Percentiles rank a stretch among this genome's conserved stretches.
Conservation (phyloP, 2,113 vertebrate genomes). For the Abramis brama region DNA sequence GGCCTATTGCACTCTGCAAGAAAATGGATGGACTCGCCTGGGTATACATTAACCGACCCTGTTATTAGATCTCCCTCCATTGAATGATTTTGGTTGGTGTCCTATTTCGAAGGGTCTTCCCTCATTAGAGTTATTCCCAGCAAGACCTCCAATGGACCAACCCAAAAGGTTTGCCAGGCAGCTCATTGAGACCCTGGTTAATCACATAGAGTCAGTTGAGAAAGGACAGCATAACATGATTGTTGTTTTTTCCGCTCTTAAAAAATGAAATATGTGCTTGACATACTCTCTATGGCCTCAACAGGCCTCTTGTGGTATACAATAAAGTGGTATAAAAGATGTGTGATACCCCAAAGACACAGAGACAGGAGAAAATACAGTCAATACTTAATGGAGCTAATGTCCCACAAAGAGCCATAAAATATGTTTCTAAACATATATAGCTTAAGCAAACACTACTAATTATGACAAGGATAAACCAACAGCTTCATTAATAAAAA, state of each 20-base stretch:
- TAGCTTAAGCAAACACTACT: too few species aligned
- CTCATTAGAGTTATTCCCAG: conserved; percentile 35
- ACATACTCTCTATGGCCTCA: neutral
- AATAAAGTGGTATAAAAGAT: neutral
- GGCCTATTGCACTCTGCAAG: conserved; percentile 32
- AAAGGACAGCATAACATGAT: conserved; percentile 9
- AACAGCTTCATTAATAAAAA: too few species aligned
- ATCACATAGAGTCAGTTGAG: neutral
- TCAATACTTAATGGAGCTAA: neutral
- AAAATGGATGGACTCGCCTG: conserved; percentile 41
- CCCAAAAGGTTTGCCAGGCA: conserved; percentile 6
- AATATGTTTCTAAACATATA: neutral
- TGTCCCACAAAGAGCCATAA: neutral
- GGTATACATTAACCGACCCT: conserved; percentile 32
- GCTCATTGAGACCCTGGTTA: conserved; percentile 8
- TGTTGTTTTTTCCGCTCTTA: neutral
- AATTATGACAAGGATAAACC: too few species aligned
- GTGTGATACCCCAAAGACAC: neutral
- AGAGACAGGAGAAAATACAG: neutral
- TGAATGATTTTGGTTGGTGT: conserved; percentile 34
- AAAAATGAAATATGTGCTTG: neutral
- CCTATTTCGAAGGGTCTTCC: conserved; percentile 17
- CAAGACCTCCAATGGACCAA: neutral
- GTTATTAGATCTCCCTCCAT: conserved; percentile 29
- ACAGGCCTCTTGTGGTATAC: neutral